These are phyloP conservation scores for Climacteris rufus DNA, from an alignment of 2,113 vertebrate genomes.

Conservation along the genomic window DNA sequence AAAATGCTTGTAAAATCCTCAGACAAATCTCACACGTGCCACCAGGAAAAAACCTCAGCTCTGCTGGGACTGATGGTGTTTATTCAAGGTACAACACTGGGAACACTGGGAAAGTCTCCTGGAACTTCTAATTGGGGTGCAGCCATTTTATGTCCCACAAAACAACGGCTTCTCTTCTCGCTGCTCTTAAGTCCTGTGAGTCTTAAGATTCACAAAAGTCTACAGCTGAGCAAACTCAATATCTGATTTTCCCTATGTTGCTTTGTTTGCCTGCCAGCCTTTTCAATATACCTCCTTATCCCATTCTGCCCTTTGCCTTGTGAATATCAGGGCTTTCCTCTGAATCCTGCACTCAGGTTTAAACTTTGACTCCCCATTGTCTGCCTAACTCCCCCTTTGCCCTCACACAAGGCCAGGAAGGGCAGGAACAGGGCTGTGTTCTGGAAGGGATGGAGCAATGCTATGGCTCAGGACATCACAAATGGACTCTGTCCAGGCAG, in stretches of 20 bases:
- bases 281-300: not conserved
- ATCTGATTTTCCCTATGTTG: not conserved
- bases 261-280: not conserved
- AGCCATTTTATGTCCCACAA: not conserved
- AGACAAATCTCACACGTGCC: fast-evolving
- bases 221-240: fast-evolving
- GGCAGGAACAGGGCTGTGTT: not conserved
- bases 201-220: not conserved
- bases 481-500: not conserved
- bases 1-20: not conserved
- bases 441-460: too few relatives aligned
- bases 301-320: not conserved
- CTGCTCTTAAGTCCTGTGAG: not conserved
- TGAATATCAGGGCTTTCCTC: not conserved
- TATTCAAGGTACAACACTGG: not conserved
- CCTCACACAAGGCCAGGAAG: not conserved
- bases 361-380: not conserved
- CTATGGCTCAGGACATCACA: not conserved
- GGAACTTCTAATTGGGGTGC: too few relatives aligned
- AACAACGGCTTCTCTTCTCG: not conserved
- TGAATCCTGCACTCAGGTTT: not conserved
- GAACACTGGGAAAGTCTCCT: not conserved
- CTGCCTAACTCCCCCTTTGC: not conserved
- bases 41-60: not conserved
- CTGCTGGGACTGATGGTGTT: not conserved